phyloP scores from a whole-genome alignment of 2,113 vertebrate species.

The Podilymbus podiceps region DNA sequence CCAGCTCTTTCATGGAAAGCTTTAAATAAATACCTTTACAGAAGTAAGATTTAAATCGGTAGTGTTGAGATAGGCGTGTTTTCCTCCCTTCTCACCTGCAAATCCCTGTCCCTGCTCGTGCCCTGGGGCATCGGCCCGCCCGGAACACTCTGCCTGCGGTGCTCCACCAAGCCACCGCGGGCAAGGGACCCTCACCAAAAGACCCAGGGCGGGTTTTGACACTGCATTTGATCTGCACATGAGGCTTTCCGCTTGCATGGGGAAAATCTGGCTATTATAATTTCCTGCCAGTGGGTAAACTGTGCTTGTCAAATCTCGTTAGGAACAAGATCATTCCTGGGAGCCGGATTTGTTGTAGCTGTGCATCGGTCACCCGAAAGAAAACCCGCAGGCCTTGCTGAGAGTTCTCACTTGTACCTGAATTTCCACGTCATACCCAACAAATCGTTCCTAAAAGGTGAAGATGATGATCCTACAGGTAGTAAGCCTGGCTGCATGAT shows the following conservation, averaged over 20 bases:
- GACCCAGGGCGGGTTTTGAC: background rate
- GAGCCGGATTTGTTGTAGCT: background rate
- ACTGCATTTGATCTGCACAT: background rate
- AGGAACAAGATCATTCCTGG: background rate
- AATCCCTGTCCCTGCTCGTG: background rate
- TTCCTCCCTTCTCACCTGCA: background rate
- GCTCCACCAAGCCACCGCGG: background rate
- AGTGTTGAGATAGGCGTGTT: background rate
- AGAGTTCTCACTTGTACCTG: background rate
- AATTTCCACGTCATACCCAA: background rate
- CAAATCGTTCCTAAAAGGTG: background rate
- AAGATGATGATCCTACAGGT: background rate
- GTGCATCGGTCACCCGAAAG: background rate
- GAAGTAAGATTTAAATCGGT: background rate
- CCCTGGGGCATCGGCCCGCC: background rate
- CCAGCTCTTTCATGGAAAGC: background rate
- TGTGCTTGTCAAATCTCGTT: constrained; percentile 26
- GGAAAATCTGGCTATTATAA: background rate
- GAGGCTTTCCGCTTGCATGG: background rate
- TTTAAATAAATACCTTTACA: background rate
- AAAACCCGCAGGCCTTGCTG: background rate
- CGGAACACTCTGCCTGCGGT: background rate
- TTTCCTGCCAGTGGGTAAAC: constrained; percentile 23
- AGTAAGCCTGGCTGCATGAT: background rate
- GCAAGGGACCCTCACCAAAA: background rate